Base-by-base conservation (phyloP, 2,797 vertebrate genomes). In the Cirrhinus mrigala region DNA sequence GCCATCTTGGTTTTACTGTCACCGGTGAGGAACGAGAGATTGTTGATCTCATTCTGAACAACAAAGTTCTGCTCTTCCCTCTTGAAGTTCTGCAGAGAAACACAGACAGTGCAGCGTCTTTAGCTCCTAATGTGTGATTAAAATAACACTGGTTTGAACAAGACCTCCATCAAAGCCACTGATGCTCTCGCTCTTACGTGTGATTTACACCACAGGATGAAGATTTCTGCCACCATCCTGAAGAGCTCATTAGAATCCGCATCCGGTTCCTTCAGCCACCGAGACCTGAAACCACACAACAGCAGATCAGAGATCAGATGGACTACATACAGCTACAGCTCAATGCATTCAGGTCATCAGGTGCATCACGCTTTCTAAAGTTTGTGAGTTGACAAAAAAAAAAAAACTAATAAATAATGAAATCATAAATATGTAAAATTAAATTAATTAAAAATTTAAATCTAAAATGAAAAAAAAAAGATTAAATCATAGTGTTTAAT, bases 1-100 rank as follows among this genome's bases (percentile, higher is more conserved):
- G 98, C 96, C 96, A 99, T 98, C 94, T 99, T 99, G 94, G 96
- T 98, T 93, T 99, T 99, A 94, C 94, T 98, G 91, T 99, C 98
- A 84, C 97, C 98, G 56, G 98, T 99, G 93, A 99, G 95, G 94
- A 99, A 99, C 74, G 98, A 97, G 86, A 99, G 96, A 91, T 99
- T 99, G 94, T 99, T 99, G 93, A 99, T 99, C 96, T 99, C 98
- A 92, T 99, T 99, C 91, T 99, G 98, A 92, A 99, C 98, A 87
- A 99, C 98, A 96, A 99, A 99, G 94, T 99, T 99, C 93, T 99
- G 98, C 92, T 99, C 98, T 91, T 99, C 98, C 92, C 98, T 95
- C 95, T 99, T 99, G 92, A 99, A 99, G 94, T 99, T 99, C 98
- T 99, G 88, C 37, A 90, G 85, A 60, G 56, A 90, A 86, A 27